Base-by-base conservation (phyloP, 1,140 invertebrate genomes). In the Zophobas atratus region DNA sequence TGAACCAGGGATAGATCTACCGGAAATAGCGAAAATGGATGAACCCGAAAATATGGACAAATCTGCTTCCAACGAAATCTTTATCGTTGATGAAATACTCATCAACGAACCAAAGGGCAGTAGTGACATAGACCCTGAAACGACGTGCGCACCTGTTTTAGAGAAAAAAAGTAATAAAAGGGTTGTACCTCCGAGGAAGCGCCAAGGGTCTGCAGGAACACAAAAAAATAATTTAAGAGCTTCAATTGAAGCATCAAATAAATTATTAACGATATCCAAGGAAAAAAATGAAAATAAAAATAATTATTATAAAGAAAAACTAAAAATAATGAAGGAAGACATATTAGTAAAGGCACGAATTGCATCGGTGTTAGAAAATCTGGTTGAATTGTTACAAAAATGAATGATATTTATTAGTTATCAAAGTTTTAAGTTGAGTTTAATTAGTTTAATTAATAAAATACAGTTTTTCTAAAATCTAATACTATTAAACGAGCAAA, bases 151-250 rank as follows among this genome's bases (percentile, higher is more conserved):
- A 20, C 20, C 20, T 20, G 20, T 20, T 20, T 20, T 53, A 53
- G 20, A 53, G 20, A 20, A 53, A 20, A 53, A 2, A 53, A 8
- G 20, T 53, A 53, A 20, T 2, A 53, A 53, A 20, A 53, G 20
- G 6, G 20, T 53, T 20, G 4, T 4, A 2, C 20, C 49, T 8
- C 49, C 49, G 20, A 53, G 2, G 20, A 53, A 53, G 5, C 49
- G 2, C 4, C 2, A 53, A 53, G 3, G 43, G 43, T 8, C 3
- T 46, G 20, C 2, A 2, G 4, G 4, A 53, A 6, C 43, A 8
- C 4, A 53, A 53, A 53, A 53, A 53, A 53, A n/a, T 2, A 53
- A 53, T 53, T 53, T 53, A 20, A 53, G 20, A 8, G 49, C 49
- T 8, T 53, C 49, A 6, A 53, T 53, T 53, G 49, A 53, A 53